Conservation (phyloP, 2,113 vertebrate genomes). For the Aphyosemion australe region DNA sequence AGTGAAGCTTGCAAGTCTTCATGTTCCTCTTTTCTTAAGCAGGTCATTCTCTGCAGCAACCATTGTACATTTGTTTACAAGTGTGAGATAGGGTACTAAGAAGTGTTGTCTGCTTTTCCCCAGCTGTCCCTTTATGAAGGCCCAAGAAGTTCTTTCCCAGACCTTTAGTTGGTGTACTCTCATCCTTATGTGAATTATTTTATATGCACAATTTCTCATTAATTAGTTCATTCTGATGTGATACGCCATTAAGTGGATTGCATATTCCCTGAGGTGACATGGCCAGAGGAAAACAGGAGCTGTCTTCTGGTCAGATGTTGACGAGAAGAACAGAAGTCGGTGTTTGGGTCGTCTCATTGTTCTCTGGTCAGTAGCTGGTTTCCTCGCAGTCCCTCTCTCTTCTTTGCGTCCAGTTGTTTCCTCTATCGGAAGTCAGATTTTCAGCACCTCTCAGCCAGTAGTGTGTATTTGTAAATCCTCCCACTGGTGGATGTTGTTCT, state of each 20-base stretch:
- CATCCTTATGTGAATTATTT: constrained; percentile 11
- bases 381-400: constrained; percentile 62
- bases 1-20: constrained; percentile 16
- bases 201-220: constrained; percentile 4
- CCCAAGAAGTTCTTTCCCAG: constrained; percentile 23
- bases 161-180: constrained; percentile 15
- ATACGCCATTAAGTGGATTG: constrained; percentile 55
- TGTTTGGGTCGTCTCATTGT: constrained; percentile 68
- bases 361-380: constrained; percentile 62
- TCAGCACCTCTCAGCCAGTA: constrained; percentile 62
- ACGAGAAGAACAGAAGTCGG: constrained; percentile 22
- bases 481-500: constrained; percentile 62
- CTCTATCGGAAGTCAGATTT: constrained; percentile 70
- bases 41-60: constrained; percentile 37
- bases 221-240: constrained; percentile 7
- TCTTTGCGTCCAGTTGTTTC: constrained; percentile 79
- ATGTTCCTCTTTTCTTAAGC: constrained; percentile 12
- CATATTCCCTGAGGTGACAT: constrained; percentile 27
- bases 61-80: constrained; percentile 69
- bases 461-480: constrained; percentile 52
- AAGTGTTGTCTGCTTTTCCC: constrained; percentile 36
- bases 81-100: constrained; percentile 66
- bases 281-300: constrained; percentile 24
- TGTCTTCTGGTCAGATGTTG: constrained; percentile 15
- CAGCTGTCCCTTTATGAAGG: constrained; percentile 15